These are phyloP conservation scores for Epinephelus moara DNA, from an alignment of 2,113 vertebrate genomes.

Conservation along the genomic window DNA sequence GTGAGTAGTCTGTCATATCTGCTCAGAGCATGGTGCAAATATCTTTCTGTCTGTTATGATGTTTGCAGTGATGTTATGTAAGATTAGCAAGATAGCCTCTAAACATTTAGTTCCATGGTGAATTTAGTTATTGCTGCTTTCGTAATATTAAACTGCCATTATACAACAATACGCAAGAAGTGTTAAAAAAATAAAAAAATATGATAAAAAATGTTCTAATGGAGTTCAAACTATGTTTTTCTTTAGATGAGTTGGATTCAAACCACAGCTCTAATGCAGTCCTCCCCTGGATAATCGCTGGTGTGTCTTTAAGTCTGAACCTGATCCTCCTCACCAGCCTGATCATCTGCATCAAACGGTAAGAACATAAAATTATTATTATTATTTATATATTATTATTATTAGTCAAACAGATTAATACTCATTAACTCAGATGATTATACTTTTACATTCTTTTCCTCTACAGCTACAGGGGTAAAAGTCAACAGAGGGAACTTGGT, in stretches of 20 bases:
- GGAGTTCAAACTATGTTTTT: background rate
- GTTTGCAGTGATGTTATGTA: background rate
- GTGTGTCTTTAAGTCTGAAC: constrained; percentile 27
- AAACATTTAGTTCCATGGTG: background rate
- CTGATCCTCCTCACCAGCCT: constrained; percentile 31
- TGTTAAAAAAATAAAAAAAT: no score
- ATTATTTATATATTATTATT: no score
- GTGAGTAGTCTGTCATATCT: background rate
- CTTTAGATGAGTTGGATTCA: background rate
- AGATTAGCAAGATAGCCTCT: no score
- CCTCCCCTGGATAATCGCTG: constrained; percentile 29
- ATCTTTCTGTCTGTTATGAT: background rate
- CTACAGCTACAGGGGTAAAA: background rate
- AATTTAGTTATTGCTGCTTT: background rate
- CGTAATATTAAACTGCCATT: background rate
- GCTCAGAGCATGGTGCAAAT: background rate
- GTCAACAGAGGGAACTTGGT: background rate
- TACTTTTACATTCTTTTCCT: background rate
- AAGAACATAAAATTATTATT: background rate
- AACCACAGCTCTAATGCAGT: background rate
- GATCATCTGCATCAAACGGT: constrained; percentile 15
- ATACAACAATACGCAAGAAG: background rate
- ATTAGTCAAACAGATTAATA: background rate
- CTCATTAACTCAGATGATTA: no score
- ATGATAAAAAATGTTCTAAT: no score